Conservation (phyloP, 2,113 vertebrate species). For the Okapia johnstoni region DNA sequence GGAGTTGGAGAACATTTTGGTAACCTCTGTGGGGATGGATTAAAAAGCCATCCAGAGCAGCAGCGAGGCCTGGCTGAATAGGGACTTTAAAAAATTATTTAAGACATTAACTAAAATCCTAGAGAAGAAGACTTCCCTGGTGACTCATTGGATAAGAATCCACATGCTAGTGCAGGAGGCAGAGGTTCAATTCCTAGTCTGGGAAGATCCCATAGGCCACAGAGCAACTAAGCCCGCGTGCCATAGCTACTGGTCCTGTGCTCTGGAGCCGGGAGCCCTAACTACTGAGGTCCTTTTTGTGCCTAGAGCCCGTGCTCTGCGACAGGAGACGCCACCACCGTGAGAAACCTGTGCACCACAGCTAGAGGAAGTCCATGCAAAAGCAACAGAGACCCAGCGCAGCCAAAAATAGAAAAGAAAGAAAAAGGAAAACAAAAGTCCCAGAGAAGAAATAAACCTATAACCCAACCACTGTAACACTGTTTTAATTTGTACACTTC, state of each 20-base stretch:
- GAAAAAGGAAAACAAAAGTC: neutral
- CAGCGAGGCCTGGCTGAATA: neutral
- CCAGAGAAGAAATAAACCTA: neutral
- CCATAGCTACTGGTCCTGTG: accelerated
- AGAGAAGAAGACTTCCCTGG: neutral
- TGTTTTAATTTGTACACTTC: neutral
- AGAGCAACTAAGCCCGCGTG: neutral
- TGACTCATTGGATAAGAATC: neutral
- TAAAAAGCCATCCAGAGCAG: neutral
- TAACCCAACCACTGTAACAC: neutral
- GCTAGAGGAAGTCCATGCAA: neutral
- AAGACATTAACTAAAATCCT: neutral
- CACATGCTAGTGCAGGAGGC: neutral
- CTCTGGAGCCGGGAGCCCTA: neutral
- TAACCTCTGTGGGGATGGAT: neutral
- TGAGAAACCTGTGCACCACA: neutral
- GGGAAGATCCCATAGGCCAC: neutral
- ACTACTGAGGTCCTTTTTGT: neutral
- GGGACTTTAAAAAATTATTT: neutral
- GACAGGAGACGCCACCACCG: accelerated
- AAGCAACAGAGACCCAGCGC: neutral
- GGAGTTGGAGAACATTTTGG: neutral
- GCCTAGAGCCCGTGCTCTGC: neutral
- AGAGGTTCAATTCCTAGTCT: neutral
- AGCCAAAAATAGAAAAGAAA: neutral